phyloP scores from a whole-genome alignment of 2,797 vertebrate genomes.

The Anguilla anguilla region DNA sequence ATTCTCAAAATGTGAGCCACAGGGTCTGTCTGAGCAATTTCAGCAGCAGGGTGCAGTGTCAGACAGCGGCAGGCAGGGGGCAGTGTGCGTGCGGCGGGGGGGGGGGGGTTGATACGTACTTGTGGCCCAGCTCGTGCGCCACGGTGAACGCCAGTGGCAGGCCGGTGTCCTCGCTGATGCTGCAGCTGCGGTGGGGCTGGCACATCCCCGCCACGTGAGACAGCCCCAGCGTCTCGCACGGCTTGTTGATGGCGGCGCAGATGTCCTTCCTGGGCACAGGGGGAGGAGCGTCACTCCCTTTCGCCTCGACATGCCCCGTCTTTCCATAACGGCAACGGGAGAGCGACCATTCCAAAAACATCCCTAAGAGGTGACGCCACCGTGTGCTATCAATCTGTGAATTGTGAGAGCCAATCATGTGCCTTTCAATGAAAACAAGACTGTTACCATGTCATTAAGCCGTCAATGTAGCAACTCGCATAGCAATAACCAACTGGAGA shows the following conservation, averaged over 20 bases:
- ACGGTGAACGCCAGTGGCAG: slow-evolving; percentile 93
- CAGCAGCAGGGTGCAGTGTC: neutral
- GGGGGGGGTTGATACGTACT: slow-evolving; percentile 71
- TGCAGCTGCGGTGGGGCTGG: slow-evolving; percentile 92
- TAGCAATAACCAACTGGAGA: neutral
- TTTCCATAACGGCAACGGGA: neutral
- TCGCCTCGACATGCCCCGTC: neutral
- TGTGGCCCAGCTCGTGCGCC: slow-evolving; percentile 95
- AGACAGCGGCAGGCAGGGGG: neutral
- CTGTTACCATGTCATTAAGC: neutral
- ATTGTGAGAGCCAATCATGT: neutral
- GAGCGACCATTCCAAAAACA: neutral
- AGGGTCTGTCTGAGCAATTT: neutral
- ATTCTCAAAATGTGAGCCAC: neutral
- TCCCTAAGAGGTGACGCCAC: neutral
- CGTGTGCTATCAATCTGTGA: neutral
- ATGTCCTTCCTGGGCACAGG: slow-evolving; percentile 86
- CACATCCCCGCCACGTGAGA: slow-evolving; percentile 96
- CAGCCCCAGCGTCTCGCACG: slow-evolving; percentile 94
- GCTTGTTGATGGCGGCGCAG: slow-evolving; percentile 86
- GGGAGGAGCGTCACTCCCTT: neutral
- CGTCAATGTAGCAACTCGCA: neutral
- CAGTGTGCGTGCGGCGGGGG: neutral
- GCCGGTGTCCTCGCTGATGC: slow-evolving; percentile 92
- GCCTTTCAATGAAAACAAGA: neutral